Evolutionary conservation across 1,140 invertebrate genomes (phyloP).

Genomic region (Globodera rostochiensis): DNA sequence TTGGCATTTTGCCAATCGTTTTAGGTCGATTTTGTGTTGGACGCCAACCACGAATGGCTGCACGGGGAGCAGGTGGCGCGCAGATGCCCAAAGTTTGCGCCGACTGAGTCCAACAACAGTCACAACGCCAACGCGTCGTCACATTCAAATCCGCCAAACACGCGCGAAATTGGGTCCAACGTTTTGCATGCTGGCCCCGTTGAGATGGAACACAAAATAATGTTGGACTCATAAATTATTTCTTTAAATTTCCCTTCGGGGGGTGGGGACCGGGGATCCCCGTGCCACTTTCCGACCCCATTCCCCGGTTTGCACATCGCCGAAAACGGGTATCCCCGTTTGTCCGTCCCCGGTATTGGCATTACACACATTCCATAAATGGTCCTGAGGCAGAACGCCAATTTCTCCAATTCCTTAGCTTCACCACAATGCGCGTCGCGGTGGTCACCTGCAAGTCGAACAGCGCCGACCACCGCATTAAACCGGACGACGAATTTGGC

Average conservation of each 20-base stretch:
- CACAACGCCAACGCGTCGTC: constrained; percentile 1
- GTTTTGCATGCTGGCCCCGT: constrained; percentile 46
- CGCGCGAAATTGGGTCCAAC: constrained; percentile 52
- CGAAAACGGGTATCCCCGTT: no score
- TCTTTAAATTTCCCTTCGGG: no score
- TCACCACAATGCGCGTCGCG: constrained; percentile 53
- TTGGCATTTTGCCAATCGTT: neutral
- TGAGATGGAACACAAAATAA: constrained; percentile 45
- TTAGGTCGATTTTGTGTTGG: constrained; percentile 52
- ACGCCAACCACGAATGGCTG: constrained; percentile 52
- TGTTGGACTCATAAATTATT: constrained; percentile 30
- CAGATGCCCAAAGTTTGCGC: constrained; percentile 34
- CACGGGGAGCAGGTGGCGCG: constrained; percentile 48
- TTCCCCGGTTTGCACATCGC: no score
- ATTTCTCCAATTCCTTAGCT: constrained; percentile 36
- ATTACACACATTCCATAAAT: no score
- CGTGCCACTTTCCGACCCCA: no score
- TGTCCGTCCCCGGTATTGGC: no score
- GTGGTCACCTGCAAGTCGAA: constrained; percentile 52
- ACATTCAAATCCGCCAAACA: constrained; percentile 29
- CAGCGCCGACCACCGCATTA: constrained; percentile 5
- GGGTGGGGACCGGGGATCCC: no score
- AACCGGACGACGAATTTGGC: constrained; percentile 15
- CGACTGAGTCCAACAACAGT: neutral
- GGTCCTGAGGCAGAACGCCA: neutral